Evolutionary conservation across 2,888 invertebrate species (phyloP), one percentile per base, ranked within the genome.

Genomic region (Digitonthophagus gazella): DNA sequence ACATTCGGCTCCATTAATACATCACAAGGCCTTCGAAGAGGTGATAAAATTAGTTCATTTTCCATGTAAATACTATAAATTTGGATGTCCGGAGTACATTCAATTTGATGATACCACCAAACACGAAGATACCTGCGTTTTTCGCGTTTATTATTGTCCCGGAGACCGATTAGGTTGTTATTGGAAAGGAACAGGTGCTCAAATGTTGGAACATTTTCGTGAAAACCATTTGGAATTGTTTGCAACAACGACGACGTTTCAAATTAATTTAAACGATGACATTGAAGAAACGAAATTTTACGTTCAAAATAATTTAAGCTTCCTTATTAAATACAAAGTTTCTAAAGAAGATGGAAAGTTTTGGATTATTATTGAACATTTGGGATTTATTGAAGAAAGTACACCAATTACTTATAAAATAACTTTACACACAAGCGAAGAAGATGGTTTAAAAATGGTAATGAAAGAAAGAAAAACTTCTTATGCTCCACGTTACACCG

Each of bases 301-400:
- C 18, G 44, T 57, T 15, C 16, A 58, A 15, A 56, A 68, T 16
- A 56, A 61, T 4, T 61, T 70, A 28, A 19, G 44, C 5, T 70
- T 70, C 22, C 64, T 70, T 22, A 28, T 70, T 20, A 70, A 68
- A 55, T n/a, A 57, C 4, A 70, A 68, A 19, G 63, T 44, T 3
- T 68, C 68, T 20, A 20, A 16, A 18, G 19, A 67, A 6, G 68
- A 68, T 3, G 68, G 65, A 11, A 68, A 70, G 15, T n/a, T 70
- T 3, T 70, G 70, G 70, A n/a, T 70, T 14, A 68, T 63, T 15
- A 56, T 68, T 22, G 70, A 70, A 58, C 58, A 68, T 20, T 18
- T 67, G 3, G 67, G 67, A 2, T 15, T 54, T 22, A 28, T 57
- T 14, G 63, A 70, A 6, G 8, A 28, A n/a, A 22, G 58, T 14